Conservation (phyloP, 2,113 vertebrate species). For the Ictidomys tridecemlineatus region DNA sequence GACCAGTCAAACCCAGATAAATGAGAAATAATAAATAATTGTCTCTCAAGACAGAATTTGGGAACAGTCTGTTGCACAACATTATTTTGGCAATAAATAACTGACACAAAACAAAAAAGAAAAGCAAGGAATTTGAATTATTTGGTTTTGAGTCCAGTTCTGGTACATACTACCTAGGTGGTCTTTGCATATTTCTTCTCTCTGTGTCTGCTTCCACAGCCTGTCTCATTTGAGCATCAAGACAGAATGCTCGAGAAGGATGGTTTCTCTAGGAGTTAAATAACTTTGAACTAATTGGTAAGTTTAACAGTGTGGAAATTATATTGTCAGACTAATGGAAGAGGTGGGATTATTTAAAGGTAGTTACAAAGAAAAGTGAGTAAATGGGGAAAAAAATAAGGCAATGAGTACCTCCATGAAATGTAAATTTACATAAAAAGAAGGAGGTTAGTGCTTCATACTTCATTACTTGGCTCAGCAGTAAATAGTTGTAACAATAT, state of each 20-base stretch:
- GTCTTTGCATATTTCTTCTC: not conserved
- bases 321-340: not conserved
- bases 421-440: not conserved
- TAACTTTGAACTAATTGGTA: not conserved
- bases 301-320: not conserved
- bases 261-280: conserved; percentile 2
- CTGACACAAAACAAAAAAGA: not conserved
- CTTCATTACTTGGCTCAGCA: not conserved
- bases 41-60: not conserved
- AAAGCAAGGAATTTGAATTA: not conserved
- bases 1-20: not conserved
- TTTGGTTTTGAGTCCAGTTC: not conserved
- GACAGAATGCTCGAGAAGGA: not conserved
- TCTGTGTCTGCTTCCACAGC: not conserved
- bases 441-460: not conserved
- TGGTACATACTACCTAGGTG: not conserved
- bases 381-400: not conserved
- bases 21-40: not conserved
- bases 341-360: not conserved
- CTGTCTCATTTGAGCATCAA: not conserved
- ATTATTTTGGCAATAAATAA: not conserved
- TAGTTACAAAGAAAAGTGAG: not conserved
- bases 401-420: not conserved
- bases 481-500: not conserved
- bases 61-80: not conserved